Conservation (phyloP, 2,797 vertebrate genomes). For the Catostomus latipinnis region DNA sequence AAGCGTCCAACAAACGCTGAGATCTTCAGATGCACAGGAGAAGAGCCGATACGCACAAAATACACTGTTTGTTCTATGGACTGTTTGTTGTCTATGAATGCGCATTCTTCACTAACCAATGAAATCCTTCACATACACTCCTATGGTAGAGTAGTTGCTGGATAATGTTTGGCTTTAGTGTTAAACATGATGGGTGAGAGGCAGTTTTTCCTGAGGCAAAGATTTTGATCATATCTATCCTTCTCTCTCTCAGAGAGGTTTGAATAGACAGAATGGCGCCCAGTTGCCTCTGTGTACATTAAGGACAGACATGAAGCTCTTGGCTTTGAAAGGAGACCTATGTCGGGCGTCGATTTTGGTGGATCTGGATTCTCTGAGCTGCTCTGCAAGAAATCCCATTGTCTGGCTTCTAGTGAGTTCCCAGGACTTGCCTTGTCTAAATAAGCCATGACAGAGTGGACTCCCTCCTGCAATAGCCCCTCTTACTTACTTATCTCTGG, state of each 20-base stretch:
- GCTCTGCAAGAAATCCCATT: slow-evolving; percentile 50
- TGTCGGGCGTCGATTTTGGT: slow-evolving; percentile 28
- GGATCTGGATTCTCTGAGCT: slow-evolving; percentile 44
- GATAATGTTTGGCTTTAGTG: slow-evolving; percentile 45
- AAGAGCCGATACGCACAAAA: too few species aligned
- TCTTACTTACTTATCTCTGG: slow-evolving; percentile 63
- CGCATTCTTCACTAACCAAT: slow-evolving; percentile 18
- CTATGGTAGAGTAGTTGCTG: slow-evolving; percentile 21
- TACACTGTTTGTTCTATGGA: too few species aligned
- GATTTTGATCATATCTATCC: slow-evolving; percentile 59
- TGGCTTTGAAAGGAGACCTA: slow-evolving; percentile 44
- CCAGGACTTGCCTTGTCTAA: slow-evolving; percentile 66
- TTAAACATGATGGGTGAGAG: slow-evolving; percentile 51
- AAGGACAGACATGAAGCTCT: slow-evolving; percentile 54
- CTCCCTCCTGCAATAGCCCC: slow-evolving; percentile 62
- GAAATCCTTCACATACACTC: slow-evolving; percentile 33
- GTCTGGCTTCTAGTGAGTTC: slow-evolving; percentile 57
- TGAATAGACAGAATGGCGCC: slow-evolving; percentile 64
- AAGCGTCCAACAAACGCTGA: too few species aligned
- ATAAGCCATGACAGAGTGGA: slow-evolving; percentile 67
- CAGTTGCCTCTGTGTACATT: slow-evolving; percentile 64
- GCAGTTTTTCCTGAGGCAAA: slow-evolving; percentile 49
- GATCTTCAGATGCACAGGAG: too few species aligned
- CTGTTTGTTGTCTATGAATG: too few species aligned
- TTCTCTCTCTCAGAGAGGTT: slow-evolving; percentile 27